Evolutionary conservation across 2,888 invertebrate genomes (phyloP).

Genomic region (Mystacides longicornis): DNA sequence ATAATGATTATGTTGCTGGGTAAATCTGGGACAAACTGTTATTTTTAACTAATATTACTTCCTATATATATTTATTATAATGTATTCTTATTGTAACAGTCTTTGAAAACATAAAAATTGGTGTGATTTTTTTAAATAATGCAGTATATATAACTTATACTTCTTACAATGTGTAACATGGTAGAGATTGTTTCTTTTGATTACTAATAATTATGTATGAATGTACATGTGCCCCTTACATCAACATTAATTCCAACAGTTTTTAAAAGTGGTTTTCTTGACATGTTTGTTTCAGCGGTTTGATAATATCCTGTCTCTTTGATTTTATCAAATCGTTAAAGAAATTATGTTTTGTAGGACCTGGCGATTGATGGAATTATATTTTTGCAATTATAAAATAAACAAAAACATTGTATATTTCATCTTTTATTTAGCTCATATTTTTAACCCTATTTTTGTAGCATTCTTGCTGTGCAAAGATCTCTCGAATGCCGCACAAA

Average conservation of each 20-base stretch:
- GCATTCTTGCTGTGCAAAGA: too few species aligned
- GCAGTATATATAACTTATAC: too few species aligned
- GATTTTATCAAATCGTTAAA: neutral
- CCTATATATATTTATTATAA: slow-evolving; percentile 3
- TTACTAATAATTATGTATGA: slow-evolving; percentile 8
- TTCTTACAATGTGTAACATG: slow-evolving; percentile 5
- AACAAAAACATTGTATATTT: slow-evolving; percentile 7
- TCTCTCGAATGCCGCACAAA: too few species aligned
- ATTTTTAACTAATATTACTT: neutral
- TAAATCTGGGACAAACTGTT: slow-evolving; percentile 9
- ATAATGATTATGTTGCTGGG: neutral
- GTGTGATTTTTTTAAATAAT: slow-evolving; percentile 6
- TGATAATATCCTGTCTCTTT: neutral
- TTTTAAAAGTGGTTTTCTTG: neutral
- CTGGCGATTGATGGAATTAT: slow-evolving; percentile 6
- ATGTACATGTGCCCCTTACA: slow-evolving; percentile 8
- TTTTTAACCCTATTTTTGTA: too few species aligned
- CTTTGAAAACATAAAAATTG: neutral
- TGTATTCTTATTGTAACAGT: neutral
- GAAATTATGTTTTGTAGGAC: neutral
- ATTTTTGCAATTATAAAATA: slow-evolving; percentile 10
- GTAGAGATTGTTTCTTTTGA: slow-evolving; percentile 5
- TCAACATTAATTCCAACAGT: slow-evolving; percentile 5
- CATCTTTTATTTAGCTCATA: slow-evolving; percentile 1
- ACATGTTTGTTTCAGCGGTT: neutral